Percentiles rank a stretch among this genome's conserved stretches.
Conservation (phyloP, 2,113 vertebrate species). For the Centrocercus urophasianus region DNA sequence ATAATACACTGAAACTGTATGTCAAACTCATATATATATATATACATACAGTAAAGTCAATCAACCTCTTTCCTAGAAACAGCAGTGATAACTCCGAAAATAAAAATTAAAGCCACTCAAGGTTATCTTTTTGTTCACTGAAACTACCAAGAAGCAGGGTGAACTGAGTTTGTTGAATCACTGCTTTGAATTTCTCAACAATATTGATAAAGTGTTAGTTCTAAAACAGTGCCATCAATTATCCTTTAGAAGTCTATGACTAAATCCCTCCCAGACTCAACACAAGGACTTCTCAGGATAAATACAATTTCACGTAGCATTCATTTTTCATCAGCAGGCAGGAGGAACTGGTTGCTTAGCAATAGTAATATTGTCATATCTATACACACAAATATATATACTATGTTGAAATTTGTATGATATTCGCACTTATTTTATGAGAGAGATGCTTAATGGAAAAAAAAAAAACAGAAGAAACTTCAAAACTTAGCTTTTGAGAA, state of each 20-base stretch:
- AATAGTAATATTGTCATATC: not conserved
- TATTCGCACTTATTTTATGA: not conserved
- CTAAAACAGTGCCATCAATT: not conserved
- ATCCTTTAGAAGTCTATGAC: not conserved
- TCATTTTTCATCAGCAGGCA: not conserved
- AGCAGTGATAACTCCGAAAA: not conserved
- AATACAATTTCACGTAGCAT: not conserved
- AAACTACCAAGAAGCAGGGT: not conserved
- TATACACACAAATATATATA: accelerated
- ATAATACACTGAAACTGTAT: not conserved
- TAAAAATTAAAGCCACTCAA: not conserved
- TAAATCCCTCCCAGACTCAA: not conserved
- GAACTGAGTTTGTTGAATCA: not conserved
- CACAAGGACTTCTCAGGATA: not conserved
- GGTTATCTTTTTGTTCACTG: not conserved
- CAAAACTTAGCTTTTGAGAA: not conserved
- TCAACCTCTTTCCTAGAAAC: not conserved
- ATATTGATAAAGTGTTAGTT: not conserved
- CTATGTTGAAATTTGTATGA: not conserved
- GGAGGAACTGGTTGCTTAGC: not conserved
- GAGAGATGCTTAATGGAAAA: not conserved
- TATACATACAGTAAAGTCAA: not conserved
- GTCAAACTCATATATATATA: not conserved
- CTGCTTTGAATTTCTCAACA: not conserved
- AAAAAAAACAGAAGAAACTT: not conserved